phyloP scores from a whole-genome alignment of 37 sponge, comb jelly and placozoan genomes.

The Halisarca cf. caerulea region DNA sequence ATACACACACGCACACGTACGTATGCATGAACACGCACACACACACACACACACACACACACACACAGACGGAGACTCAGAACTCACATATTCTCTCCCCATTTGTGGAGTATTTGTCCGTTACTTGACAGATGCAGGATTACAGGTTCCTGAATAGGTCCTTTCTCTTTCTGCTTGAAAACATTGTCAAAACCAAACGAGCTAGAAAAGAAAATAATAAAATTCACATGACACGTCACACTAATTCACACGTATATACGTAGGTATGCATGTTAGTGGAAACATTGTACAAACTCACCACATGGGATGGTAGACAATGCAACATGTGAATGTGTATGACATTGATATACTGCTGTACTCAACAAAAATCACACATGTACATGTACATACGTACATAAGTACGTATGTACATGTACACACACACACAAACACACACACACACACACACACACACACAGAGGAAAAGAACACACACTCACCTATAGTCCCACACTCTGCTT shows the following conservation, averaged over 20 bases:
- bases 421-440: no score
- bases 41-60: constrained; percentile 13
- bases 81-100: constrained; percentile 45
- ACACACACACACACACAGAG: no score
- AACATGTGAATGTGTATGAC: not conserved
- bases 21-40: not conserved
- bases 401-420: no score
- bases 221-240: not conserved
- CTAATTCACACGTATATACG: not conserved
- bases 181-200: constrained; percentile 55
- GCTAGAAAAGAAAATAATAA: constrained; percentile 23
- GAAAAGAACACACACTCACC: constrained; percentile 35
- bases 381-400: no score
- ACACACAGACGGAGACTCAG: no score
- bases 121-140: constrained; percentile 46
- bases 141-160: constrained; percentile 67
- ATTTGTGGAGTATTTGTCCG: constrained; percentile 44
- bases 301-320: not conserved
- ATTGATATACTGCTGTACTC: not conserved
- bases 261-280: no score
- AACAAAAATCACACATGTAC: no score
- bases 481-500: constrained; percentile 52
- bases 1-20: not conserved
- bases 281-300: no score
- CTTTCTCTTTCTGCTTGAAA: constrained; percentile 44